Evolutionary conservation across 2,113 vertebrate genomes (phyloP).

Genomic region (Cyphomyrus discorhynchus): DNA sequence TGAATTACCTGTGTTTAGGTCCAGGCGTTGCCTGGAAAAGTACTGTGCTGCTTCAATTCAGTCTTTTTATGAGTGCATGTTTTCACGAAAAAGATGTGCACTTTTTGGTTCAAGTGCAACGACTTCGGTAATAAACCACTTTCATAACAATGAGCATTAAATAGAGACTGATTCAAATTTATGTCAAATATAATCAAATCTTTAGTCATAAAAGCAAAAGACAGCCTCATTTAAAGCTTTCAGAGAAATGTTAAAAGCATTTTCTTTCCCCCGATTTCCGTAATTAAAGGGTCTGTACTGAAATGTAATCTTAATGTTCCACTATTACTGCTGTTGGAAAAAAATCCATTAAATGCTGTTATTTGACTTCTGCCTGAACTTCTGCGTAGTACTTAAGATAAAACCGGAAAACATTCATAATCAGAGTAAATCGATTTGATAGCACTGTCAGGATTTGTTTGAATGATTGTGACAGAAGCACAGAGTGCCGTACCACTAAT

Average conservation of each 20-base stretch:
- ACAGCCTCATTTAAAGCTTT: slow-evolving; percentile 46
- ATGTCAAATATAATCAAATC: slow-evolving; percentile 53
- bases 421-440: slow-evolving; percentile 5
- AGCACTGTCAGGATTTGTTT: neutral
- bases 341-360: slow-evolving; percentile 16
- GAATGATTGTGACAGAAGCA: neutral
- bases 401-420: slow-evolving; percentile 9
- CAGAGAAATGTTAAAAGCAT: slow-evolving; percentile 42
- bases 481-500: neutral
- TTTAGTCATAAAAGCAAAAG: slow-evolving; percentile 52
- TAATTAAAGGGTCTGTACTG: slow-evolving; percentile 52
- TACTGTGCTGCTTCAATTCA: neutral
- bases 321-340: slow-evolving; percentile 29
- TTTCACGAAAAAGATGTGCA: neutral
- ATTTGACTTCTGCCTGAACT: slow-evolving; percentile 16
- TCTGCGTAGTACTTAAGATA: neutral
- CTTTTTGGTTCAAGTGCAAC: neutral
- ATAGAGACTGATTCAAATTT: slow-evolving; percentile 31
- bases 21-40: neutral
- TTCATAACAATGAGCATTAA: slow-evolving; percentile 28
- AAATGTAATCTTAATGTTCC: slow-evolving; percentile 49
- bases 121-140: slow-evolving; percentile 17
- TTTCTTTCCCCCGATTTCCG: slow-evolving; percentile 38
- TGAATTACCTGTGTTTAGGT: neutral
- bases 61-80: neutral